Percentiles rank a stretch among this genome's conserved stretches.
Evolutionary conservation across 2,888 invertebrate species (phyloP).

Genomic region (Hartigia nigra): DNA sequence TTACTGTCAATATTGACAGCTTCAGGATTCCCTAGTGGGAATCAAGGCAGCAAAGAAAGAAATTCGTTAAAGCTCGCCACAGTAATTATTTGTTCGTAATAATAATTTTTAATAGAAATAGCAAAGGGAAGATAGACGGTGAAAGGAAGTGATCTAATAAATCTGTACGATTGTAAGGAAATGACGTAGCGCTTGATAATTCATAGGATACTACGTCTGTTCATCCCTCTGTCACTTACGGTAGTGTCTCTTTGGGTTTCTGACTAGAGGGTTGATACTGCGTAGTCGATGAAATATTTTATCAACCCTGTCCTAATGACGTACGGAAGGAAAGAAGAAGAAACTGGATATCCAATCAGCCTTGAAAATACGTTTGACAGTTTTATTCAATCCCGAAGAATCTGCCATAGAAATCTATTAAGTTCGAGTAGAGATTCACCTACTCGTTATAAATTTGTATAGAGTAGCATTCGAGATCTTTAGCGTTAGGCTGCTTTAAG

Average conservation of each 20-base stretch:
- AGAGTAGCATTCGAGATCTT: too few species aligned
- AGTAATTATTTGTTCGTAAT: background rate
- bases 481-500: too few species aligned
- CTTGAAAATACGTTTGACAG: background rate
- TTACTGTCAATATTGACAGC: too few species aligned
- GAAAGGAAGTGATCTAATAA: constrained; percentile 27
- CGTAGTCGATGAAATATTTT: background rate
- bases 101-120: background rate
- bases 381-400: background rate
- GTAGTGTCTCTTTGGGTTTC: background rate
- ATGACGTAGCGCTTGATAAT: constrained; percentile 23
- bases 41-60: background rate
- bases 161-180: constrained; percentile 26
- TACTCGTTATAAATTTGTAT: background rate
- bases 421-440: background rate
- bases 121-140: background rate
- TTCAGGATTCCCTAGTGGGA: background rate
- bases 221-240: constrained; percentile 24
- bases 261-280: background rate
- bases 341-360: background rate
- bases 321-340: background rate
- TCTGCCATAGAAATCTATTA: background rate
- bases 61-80: background rate
- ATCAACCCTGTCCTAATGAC: background rate
- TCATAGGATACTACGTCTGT: constrained; percentile 22